These are phyloP conservation scores for Capromys pilorides DNA, from an alignment of 2,797 vertebrate genomes.

Conservation along the genomic window DNA sequence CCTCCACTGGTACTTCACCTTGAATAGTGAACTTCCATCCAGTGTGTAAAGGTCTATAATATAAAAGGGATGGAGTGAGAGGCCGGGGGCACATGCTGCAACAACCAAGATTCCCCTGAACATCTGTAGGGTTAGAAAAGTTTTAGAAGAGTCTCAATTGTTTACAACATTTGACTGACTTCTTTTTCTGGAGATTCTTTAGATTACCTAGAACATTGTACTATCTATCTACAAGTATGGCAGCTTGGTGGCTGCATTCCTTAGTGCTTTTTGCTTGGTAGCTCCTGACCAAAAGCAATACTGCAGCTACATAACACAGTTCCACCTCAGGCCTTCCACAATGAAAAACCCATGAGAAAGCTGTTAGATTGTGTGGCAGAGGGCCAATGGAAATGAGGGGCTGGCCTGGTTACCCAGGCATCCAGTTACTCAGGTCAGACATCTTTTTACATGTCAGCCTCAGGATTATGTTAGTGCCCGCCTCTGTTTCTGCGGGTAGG, in stretches of 20 bases:
- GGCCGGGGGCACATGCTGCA: not conserved
- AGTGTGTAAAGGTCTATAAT: constrained; percentile 10
- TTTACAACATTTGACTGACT: not conserved
- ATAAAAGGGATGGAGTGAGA: not conserved
- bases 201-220: not conserved
- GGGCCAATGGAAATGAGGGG: not conserved
- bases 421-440: not conserved
- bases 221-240: not conserved
- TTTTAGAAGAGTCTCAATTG: not conserved
- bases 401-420: not conserved
- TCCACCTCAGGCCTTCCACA: not conserved
- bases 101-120: not conserved
- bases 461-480: fast-evolving
- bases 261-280: not conserved
- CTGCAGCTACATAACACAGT: fast-evolving
- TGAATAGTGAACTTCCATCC: not conserved
- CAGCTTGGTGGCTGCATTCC: not conserved
- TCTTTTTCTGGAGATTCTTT: not conserved
- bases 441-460: not conserved
- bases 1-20: not conserved
- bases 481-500: not conserved
- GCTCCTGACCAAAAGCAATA: fast-evolving
- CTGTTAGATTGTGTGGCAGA: not conserved
- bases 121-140: too few relatives aligned
- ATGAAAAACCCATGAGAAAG: not conserved